Conservation (phyloP, 2,113 vertebrate genomes). For the Prunella himalayana region DNA sequence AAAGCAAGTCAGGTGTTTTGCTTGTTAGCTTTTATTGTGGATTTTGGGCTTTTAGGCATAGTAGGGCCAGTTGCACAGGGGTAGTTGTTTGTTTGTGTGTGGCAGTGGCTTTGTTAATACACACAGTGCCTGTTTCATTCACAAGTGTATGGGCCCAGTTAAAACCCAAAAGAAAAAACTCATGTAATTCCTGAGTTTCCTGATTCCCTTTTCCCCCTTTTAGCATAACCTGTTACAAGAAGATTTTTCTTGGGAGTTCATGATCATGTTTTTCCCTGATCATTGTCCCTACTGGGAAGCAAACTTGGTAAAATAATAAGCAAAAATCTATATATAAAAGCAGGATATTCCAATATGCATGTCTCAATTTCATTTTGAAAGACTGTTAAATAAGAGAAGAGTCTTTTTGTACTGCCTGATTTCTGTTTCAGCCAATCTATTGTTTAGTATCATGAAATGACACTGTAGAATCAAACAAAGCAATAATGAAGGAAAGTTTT, state of each 20-base stretch:
- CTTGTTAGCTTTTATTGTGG: neutral
- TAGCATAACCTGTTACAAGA: neutral
- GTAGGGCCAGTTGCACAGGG: neutral
- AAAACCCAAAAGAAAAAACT: neutral
- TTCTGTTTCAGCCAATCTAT: neutral
- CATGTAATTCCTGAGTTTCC: neutral
- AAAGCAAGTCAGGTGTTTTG: neutral
- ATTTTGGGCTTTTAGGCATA: neutral
- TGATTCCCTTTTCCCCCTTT: neutral
- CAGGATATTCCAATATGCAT: neutral
- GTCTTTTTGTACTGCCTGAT: neutral
- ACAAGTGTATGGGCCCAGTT: neutral
- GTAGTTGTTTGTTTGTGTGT: neutral
- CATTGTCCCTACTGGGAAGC: neutral
- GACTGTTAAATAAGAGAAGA: neutral
- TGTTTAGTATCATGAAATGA: neutral
- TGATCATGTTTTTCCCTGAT: rapidly evolving
- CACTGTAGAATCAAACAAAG: neutral
- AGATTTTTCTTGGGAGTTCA: neutral
- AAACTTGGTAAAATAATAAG: neutral
- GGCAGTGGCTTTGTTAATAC: neutral
- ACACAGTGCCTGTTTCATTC: neutral
- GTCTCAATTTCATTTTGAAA: neutral
- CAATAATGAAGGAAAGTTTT: neutral
- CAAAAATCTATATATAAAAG: neutral